phyloP scores from a whole-genome alignment of 1,140 invertebrate species.

The Nasonia giraulti region DNA sequence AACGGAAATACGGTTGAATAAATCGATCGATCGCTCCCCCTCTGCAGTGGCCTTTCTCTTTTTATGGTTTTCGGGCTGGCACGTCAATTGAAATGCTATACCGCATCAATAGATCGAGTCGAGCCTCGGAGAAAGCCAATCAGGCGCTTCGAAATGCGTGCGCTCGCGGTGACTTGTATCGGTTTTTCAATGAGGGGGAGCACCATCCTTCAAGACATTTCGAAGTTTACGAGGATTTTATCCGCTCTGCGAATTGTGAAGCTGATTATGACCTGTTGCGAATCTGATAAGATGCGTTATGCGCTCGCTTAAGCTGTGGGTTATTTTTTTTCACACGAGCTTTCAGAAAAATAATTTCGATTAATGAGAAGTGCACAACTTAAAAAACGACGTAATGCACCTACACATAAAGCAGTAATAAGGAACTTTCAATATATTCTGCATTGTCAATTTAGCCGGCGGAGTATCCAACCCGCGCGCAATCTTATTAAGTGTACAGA shows the following conservation, averaged over 20 bases:
- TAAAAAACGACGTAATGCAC: too few species aligned
- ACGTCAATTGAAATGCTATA: conserved; percentile 30
- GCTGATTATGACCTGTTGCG: conserved; percentile 36
- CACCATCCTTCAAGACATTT: not conserved
- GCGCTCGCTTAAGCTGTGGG: too few species aligned
- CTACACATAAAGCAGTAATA: too few species aligned
- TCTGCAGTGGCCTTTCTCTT: not conserved
- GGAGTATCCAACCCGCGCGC: not conserved
- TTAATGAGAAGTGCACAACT: too few species aligned
- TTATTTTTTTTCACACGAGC: not conserved
- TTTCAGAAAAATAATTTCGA: not conserved
- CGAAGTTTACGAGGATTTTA: conserved; percentile 35
- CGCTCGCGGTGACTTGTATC: not conserved
- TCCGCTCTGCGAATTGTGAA: conserved; percentile 10
- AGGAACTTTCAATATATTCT: not conserved
- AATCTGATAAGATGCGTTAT: conserved; percentile 1
- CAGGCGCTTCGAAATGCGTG: conserved; percentile 23
- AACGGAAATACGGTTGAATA: conserved; percentile 24
- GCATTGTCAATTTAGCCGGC: not conserved
- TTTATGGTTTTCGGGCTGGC: conserved; percentile 20
- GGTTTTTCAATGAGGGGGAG: conserved; percentile 34
- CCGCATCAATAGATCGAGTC: conserved; percentile 24
- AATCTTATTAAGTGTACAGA: conserved; percentile 26
- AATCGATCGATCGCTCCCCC: not conserved
- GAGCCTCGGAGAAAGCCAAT: conserved; percentile 29